Evolutionary conservation across 2,888 invertebrate species (phyloP).

Genomic region (Clusia tigrina): DNA sequence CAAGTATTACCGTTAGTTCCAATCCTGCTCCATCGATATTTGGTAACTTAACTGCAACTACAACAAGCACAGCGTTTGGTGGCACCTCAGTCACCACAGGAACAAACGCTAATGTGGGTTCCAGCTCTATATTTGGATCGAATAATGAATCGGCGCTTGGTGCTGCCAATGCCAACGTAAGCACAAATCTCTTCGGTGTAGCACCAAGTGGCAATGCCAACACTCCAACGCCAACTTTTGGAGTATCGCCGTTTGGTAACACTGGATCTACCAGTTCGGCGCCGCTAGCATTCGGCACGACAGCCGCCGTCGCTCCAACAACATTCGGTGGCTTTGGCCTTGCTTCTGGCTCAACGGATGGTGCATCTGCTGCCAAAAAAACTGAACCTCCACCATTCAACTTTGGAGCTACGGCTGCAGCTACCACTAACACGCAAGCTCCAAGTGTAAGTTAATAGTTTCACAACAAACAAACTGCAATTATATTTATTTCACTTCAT

Average conservation of each 20-base stretch:
- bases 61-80: slow-evolving; percentile 20
- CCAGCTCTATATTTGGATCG: too few species aligned
- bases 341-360: slow-evolving; percentile 33
- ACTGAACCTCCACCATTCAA: slow-evolving; percentile 53
- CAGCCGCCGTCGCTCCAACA: slow-evolving; percentile 35
- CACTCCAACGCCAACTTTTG: slow-evolving; percentile 38
- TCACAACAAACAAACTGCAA: too few species aligned
- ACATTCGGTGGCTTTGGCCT: slow-evolving; percentile 41
- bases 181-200: slow-evolving; percentile 23
- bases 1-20: slow-evolving; percentile 12
- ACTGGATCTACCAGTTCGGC: slow-evolving; percentile 33
- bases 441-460: not conserved
- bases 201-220: slow-evolving; percentile 36
- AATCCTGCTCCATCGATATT: slow-evolving; percentile 11
- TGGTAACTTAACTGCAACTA: slow-evolving; percentile 5
- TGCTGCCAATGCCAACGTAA: slow-evolving; percentile 21
- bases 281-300: slow-evolving; percentile 38
- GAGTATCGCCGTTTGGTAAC: slow-evolving; percentile 35
- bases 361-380: slow-evolving; percentile 47
- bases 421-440: slow-evolving; percentile 25
- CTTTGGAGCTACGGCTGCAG: slow-evolving; percentile 43
- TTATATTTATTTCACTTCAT: too few species aligned
- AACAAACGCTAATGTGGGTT: too few species aligned
- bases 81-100: too few species aligned
- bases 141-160: not conserved